phyloP scores from a whole-genome alignment of 1,140 invertebrate genomes.

The Drosophila micromelanica region DNA sequence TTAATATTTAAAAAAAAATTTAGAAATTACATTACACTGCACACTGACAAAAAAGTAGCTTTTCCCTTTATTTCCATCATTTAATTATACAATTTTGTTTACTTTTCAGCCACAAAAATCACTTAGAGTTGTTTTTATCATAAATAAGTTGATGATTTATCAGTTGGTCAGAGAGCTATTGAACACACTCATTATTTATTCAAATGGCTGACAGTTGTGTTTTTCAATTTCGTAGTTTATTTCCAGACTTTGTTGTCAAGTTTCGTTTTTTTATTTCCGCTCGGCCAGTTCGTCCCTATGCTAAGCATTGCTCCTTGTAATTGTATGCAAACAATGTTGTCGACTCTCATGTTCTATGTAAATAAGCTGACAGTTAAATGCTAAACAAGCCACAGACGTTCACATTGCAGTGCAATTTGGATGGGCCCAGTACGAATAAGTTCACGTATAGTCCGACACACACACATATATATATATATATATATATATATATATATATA shows the following conservation, averaged over 20 bases:
- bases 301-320: constrained; percentile 53
- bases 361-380: constrained; percentile 72
- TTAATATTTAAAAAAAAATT: too few species aligned
- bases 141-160: constrained; percentile 9
- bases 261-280: not conserved
- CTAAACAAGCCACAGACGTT: constrained; percentile 58
- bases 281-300: constrained; percentile 1
- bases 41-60: too few species aligned
- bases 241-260: constrained; percentile 11
- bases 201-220: constrained; percentile 4
- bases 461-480: too few species aligned
- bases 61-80: not conserved
- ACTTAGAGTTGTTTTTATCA: not conserved
- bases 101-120: not conserved
- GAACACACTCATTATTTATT: constrained; percentile 14
- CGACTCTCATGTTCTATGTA: constrained; percentile 78
- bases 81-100: constrained; percentile 5
- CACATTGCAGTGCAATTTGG: constrained; percentile 43
- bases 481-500: too few species aligned
- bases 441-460: constrained; percentile 10
- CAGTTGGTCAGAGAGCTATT: not conserved
- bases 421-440: constrained; percentile 4
- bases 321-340: constrained; percentile 77
- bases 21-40: too few species aligned
- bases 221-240: not conserved